Evolutionary conservation across 2,888 invertebrate genomes (phyloP), one percentile per base, ranked within the genome.

Genomic region (Autographa gamma): DNA sequence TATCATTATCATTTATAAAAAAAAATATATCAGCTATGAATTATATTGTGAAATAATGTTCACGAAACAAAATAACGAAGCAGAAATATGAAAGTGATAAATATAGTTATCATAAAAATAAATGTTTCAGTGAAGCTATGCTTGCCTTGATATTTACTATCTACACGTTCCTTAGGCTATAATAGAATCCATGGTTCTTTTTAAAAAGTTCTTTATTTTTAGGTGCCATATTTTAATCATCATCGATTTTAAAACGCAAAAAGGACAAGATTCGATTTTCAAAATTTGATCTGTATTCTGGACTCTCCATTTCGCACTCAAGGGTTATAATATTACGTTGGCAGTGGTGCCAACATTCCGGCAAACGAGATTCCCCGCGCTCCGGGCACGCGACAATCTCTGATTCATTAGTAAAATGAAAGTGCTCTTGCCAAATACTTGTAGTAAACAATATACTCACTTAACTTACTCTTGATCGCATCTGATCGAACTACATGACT

Each of bases 401-500:
- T 84, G 88, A 88, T 83, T 88, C 88, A 87, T 85, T 82, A 81
- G 71, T 79, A 77, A 87, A 80, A 86, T 82, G 82, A 84, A 85
- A 86, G 81, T 76, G 70, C 60, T 76, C 61, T 73, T 74, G 77
- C 87, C 86, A 87, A 86, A 87, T 86, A 84, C 86, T 88, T 81
- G 48, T 84, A 74, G 76, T 84, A 83, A 84, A 83, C 82, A 84
- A 75, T 76, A 75, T 74, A 18, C 73, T 71, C 73, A 62, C 58
- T 73, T 76, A 69, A 75, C 84, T 79, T 60, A 61, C 70, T 79
- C 63, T 72, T 60, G 59, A 61, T 79, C 65, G 64, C 71, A 73
- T 71, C 64, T 58, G 59, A 71, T 63, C 60, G 43, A 25, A 61
- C 66, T 18, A 64, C 52, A 72, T 67, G 43, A 63, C 52, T 60